These are phyloP conservation scores for Aramus guarauna DNA, from an alignment of 2,113 vertebrate genomes.

Conservation along the genomic window DNA sequence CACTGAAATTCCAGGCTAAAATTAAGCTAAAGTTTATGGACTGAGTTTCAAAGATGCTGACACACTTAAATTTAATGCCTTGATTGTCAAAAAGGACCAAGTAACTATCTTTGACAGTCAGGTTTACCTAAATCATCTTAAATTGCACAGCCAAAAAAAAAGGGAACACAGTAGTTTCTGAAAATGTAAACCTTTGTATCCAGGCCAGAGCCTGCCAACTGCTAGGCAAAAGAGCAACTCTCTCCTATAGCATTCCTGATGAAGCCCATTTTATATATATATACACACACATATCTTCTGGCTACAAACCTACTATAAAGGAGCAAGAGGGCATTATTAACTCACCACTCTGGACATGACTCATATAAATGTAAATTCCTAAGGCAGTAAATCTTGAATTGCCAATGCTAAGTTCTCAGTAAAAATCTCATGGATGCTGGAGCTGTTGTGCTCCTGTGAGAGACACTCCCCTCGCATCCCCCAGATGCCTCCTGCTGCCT, in stretches of 20 bases:
- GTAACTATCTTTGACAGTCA: background rate
- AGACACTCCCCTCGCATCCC: background rate
- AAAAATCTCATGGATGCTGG: background rate
- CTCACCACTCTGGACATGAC: background rate
- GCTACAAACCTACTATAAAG: background rate
- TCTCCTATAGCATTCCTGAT: background rate
- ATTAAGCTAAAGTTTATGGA: background rate
- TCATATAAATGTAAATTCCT: background rate
- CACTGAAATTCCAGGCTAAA: background rate
- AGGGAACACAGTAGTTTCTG: background rate
- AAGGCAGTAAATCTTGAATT: background rate
- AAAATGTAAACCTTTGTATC: background rate
- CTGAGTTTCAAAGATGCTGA: background rate
- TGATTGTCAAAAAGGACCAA: background rate
- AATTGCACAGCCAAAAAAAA: background rate
- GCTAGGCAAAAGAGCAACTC: background rate
- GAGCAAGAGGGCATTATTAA: background rate
- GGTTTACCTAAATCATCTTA: background rate
- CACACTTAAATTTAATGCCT: background rate
- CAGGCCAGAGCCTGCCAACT: background rate
- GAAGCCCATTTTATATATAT: background rate
- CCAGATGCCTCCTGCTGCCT: background rate
- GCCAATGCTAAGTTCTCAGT: background rate
- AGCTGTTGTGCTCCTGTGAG: background rate
- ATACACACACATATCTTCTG: background rate